These are phyloP conservation scores for Sesamia nonagrioides DNA, from an alignment of 1,140 invertebrate genomes.

Conservation along the genomic window DNA sequence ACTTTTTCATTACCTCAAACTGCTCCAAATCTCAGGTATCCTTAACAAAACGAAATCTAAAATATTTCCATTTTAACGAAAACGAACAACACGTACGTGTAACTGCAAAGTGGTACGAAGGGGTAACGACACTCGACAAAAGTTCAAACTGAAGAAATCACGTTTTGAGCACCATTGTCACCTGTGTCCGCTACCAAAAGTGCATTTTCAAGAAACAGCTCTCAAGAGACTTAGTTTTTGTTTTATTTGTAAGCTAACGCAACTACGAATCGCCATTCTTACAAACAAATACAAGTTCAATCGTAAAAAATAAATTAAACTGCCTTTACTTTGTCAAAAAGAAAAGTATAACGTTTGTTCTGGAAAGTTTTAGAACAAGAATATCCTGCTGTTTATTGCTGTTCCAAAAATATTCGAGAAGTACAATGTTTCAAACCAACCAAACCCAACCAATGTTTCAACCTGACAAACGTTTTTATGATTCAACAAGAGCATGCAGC, in stretches of 20 bases:
- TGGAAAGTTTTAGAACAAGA: background rate
- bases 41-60: slow-evolving; percentile 15
- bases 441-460: slow-evolving; percentile 44
- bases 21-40: background rate
- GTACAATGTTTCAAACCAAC: no score
- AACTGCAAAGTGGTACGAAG: slow-evolving; percentile 49
- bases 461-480: slow-evolving; percentile 42
- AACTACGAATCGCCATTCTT: slow-evolving; percentile 3
- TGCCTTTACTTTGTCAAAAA: slow-evolving; percentile 27
- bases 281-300: slow-evolving; percentile 13
- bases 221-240: slow-evolving; percentile 23
- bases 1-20: slow-evolving; percentile 24
- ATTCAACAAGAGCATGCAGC: slow-evolving; percentile 38
- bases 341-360: slow-evolving; percentile 1
- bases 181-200: slow-evolving; percentile 50
- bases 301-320: slow-evolving; percentile 38
- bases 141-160: slow-evolving; percentile 52
- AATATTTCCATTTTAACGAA: slow-evolving; percentile 45
- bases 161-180: slow-evolving; percentile 49
- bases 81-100: slow-evolving; percentile 39
- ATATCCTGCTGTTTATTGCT: slow-evolving; percentile 26
- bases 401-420: slow-evolving; percentile 19
- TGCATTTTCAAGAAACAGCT: slow-evolving; percentile 44
- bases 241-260: slow-evolving; percentile 9
- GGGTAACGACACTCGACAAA: slow-evolving; percentile 42